Conservation (phyloP, 2,888 invertebrate species). For the Hypolimnas misippus region DNA sequence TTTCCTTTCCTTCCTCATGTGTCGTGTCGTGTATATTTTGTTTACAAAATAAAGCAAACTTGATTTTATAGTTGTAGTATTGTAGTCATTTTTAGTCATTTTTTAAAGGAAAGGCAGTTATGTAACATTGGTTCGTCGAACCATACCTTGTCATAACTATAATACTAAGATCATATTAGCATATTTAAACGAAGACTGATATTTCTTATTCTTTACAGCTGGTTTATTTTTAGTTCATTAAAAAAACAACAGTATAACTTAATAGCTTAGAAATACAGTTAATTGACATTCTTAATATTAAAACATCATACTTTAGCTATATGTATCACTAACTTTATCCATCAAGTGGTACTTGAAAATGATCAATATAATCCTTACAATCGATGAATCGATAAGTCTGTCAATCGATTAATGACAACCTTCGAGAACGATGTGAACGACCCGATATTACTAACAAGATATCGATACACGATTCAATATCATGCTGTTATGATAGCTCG, state of each 20-base stretch:
- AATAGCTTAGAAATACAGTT: too few species aligned
- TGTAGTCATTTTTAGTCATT: too few species aligned
- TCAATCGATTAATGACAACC: slow-evolving; percentile 45
- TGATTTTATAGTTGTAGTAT: too few species aligned
- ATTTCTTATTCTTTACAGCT: too few species aligned
- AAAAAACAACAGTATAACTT: too few species aligned
- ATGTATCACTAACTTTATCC: neutral
- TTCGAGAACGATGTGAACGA: slow-evolving; percentile 38
- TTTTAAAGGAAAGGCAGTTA: neutral
- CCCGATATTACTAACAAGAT: slow-evolving; percentile 21
- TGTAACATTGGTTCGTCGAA: neutral
- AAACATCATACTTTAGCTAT: neutral
- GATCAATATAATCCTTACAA: slow-evolving; percentile 49
- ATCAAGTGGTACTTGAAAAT: slow-evolving; percentile 46
- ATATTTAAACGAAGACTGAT: too few species aligned
- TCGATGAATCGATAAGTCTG: slow-evolving; percentile 48
- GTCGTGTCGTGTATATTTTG: too few species aligned
- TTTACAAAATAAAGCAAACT: too few species aligned
- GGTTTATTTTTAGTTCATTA: too few species aligned
- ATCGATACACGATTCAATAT: slow-evolving; percentile 19
- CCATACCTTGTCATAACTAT: neutral
- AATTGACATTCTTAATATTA: neutral
- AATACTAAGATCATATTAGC: too few species aligned
- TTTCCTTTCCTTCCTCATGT: neutral
- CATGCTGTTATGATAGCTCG: slow-evolving; percentile 10